Conservation (phyloP, 2,113 vertebrate species). For the Centropus bengalensis region DNA sequence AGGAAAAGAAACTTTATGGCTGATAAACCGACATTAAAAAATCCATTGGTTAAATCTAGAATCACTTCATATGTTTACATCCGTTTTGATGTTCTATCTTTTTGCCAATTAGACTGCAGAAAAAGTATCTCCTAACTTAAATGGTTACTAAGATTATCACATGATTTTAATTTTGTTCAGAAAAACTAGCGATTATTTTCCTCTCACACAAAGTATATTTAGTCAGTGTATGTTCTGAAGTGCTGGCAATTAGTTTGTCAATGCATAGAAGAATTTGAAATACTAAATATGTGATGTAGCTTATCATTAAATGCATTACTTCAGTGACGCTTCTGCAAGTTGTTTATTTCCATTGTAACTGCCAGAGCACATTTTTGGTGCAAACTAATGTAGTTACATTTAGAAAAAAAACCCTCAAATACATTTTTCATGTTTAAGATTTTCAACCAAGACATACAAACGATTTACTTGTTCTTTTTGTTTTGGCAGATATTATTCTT, state of each 20-base stretch:
- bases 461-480: neutral
- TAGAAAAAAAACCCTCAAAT: neutral
- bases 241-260: slow-evolving; percentile 7
- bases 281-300: neutral
- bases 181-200: neutral
- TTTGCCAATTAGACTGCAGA: neutral
- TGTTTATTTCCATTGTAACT: slow-evolving; percentile 25
- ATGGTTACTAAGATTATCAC: neutral
- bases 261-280: slow-evolving; percentile 3
- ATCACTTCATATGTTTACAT: neutral
- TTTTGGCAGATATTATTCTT: slow-evolving; percentile 16
- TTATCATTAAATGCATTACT: slow-evolving; percentile 23
- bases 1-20: neutral
- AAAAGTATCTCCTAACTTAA: neutral
- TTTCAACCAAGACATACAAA: neutral
- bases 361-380: neutral
- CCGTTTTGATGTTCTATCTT: neutral
- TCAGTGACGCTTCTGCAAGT: neutral
- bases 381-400: neutral
- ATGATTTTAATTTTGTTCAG: neutral
- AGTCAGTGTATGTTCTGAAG: slow-evolving; percentile 1
- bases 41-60: neutral
- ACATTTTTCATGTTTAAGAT: neutral
- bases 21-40: neutral
- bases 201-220: neutral